A percentile compares a stretch with the other conserved stretches of the same genome.
Evolutionary conservation across 2,113 vertebrate species (phyloP).

Genomic region (Xenus cinereus): DNA sequence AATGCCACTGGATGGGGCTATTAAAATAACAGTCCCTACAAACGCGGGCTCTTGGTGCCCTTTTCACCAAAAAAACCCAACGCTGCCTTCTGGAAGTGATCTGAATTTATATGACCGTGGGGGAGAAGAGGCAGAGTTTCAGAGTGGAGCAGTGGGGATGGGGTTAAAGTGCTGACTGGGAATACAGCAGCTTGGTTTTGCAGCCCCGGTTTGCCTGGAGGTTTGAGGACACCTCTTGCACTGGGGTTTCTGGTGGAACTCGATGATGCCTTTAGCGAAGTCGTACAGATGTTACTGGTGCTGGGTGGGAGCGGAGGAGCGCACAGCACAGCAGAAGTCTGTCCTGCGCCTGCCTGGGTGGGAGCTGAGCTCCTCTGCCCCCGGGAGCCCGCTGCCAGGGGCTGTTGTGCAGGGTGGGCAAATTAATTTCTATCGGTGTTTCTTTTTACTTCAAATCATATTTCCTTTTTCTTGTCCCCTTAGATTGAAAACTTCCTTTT

Average conservation of each 20-base stretch:
- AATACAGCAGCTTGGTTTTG: background rate
- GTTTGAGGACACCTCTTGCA: background rate
- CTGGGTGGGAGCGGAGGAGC: background rate
- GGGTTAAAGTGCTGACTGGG: background rate
- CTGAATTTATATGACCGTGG: background rate
- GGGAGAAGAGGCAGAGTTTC: background rate
- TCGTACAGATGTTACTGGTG: background rate
- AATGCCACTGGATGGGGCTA: background rate
- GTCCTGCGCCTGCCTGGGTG: background rate
- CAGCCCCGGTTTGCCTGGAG: background rate
- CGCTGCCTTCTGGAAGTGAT: background rate
- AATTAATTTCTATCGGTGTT: background rate
- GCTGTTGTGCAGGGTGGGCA: rapidly evolving
- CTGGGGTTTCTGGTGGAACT: background rate
- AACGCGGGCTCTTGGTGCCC: background rate
- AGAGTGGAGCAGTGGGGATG: background rate
- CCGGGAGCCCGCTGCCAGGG: rapidly evolving
- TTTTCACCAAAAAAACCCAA: background rate
- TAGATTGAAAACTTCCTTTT: background rate
- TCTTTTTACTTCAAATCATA: background rate
- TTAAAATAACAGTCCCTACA: background rate
- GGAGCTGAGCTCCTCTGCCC: background rate
- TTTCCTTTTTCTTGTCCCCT: background rate
- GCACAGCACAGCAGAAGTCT: background rate
- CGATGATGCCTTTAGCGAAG: background rate